Percentiles rank a stretch among this genome's conserved stretches.
These are phyloP conservation scores for Aplodontia rufa DNA, from an alignment of 2,113 vertebrate species.

Conservation along the genomic window DNA sequence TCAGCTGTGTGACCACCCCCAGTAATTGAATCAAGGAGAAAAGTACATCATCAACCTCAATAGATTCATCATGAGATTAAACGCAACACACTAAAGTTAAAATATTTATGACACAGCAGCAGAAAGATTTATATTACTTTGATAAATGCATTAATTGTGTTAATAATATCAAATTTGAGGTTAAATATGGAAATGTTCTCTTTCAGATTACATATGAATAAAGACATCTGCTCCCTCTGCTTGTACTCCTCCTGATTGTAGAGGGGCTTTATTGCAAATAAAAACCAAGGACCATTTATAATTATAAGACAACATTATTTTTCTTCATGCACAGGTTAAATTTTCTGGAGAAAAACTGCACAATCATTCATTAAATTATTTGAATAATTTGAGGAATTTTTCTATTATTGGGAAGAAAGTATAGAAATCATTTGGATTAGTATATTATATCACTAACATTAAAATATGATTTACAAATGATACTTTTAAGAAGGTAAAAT, in stretches of 20 bases:
- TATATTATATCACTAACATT: too few species aligned
- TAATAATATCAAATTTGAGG: not conserved
- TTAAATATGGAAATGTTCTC: not conserved
- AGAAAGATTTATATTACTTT: not conserved
- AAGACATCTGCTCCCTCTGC: not conserved
- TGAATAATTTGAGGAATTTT: not conserved
- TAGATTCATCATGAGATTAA: too few species aligned
- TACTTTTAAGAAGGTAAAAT: not conserved
- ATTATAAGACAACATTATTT: not conserved
- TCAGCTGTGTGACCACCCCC: too few species aligned
- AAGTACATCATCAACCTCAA: too few species aligned
- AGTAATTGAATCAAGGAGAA: too few species aligned
- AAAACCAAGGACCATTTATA: too few species aligned
- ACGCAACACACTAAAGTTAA: too few species aligned
- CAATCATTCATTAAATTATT: not conserved
- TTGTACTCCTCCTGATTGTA: not conserved
- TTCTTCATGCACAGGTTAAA: not conserved
- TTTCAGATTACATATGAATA: not conserved
- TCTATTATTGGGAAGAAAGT: not conserved
- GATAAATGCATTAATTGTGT: not conserved
- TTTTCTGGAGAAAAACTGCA: not conserved
- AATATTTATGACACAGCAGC: too few species aligned
- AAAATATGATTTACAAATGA: too few species aligned
- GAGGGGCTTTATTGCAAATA: not conserved
- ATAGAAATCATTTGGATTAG: too few species aligned